Conservation (phyloP, 1,140 invertebrate genomes). For the Euwallacea fornicatus region DNA sequence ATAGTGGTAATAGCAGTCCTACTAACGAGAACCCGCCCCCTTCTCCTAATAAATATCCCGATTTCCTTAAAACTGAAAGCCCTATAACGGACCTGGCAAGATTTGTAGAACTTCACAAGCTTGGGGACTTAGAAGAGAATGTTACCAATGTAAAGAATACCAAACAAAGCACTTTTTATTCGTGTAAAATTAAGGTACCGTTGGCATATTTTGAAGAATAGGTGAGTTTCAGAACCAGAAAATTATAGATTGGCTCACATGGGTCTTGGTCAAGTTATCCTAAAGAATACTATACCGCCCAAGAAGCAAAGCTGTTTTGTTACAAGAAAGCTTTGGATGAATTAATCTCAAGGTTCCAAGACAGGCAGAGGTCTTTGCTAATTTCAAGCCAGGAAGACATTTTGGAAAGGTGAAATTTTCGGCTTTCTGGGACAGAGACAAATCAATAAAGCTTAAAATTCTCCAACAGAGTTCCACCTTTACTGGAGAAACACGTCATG, state of each 20-base stretch:
- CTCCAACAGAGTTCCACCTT: conserved; percentile 27
- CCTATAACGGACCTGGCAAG: conserved; percentile 39
- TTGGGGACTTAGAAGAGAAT: conserved; percentile 42
- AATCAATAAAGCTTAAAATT: neutral
- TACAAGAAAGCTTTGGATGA: conserved; percentile 57
- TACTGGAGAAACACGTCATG: conserved; percentile 41
- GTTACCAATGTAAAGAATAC: conserved; percentile 21
- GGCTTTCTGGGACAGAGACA: neutral
- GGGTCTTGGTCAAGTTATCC: conserved; percentile 62
- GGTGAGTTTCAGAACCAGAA: neutral
- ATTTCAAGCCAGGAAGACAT: conserved; percentile 48
- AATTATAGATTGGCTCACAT: conserved; percentile 53
- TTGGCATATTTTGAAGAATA: neutral
- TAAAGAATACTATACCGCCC: conserved; percentile 56
- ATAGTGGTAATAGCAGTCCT: conserved; percentile 43
- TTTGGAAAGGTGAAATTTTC: conserved; percentile 45
- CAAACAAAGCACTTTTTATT: conserved; percentile 49
- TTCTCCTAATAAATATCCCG: conserved; percentile 8
- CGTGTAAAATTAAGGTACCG: conserved; percentile 53
- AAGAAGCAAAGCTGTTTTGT: conserved; percentile 58
- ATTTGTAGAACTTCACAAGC: conserved; percentile 41
- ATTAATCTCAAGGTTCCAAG: conserved; percentile 49
- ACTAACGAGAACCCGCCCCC: conserved; percentile 18
- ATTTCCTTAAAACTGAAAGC: conserved; percentile 36
- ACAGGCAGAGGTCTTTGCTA: conserved; percentile 39